Percentiles rank a stretch among this genome's conserved stretches.
Conservation (phyloP, 2,888 invertebrate genomes). For the Lacanobia oleracea region DNA sequence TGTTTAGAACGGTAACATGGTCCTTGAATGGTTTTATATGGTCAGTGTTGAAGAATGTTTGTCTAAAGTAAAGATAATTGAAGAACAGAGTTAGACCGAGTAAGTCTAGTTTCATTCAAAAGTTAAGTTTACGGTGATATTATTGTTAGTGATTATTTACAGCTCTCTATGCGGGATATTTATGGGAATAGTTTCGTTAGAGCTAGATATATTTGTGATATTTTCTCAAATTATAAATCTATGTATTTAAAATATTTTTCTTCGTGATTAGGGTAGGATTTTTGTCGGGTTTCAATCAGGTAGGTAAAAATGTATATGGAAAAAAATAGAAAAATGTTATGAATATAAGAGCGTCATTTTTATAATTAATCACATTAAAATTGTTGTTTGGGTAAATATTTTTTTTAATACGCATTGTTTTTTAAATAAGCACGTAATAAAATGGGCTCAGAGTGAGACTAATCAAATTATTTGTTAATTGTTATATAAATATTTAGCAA, state of each 20-base stretch:
- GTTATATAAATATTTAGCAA: constrained; percentile 24
- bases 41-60: too few relatives aligned
- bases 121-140: constrained; percentile 54
- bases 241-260: constrained; percentile 27
- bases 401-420: constrained; percentile 12
- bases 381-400: constrained; percentile 3
- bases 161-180: constrained; percentile 32
- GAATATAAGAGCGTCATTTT: not conserved
- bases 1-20: not conserved
- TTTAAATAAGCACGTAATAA: constrained; percentile 10
- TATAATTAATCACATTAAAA: constrained; percentile 28
- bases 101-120: constrained; percentile 37
- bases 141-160: constrained; percentile 49
- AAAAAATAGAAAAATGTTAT: not conserved
- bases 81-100: not conserved
- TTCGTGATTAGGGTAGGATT: constrained; percentile 3
- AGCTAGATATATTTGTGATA: constrained; percentile 47
- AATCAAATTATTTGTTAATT: constrained; percentile 28
- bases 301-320: not conserved
- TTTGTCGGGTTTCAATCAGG: not conserved
- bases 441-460: constrained; percentile 11
- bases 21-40: too few relatives aligned
- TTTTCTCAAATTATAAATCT: constrained; percentile 37
- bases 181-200: constrained; percentile 40
- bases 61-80: too few relatives aligned